Evolutionary conservation across 1,140 invertebrate species (phyloP), one percentile per base, ranked within the genome.

Genomic region (Drosophila azteca): DNA sequence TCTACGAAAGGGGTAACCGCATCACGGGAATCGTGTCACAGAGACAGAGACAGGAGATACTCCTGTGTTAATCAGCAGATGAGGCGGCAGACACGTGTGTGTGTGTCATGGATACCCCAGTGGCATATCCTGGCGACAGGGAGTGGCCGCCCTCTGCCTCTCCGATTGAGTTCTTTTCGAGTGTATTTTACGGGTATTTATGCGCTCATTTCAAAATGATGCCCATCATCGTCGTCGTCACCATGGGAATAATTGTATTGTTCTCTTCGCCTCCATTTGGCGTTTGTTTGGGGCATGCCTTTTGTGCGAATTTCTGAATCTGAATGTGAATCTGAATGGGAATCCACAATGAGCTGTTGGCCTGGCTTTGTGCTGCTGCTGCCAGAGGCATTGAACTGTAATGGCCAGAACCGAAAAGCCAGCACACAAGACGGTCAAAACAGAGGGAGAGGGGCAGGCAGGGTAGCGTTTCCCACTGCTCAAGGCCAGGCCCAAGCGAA

Each of bases 341-440:
- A 66, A 77, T 80, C 72, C 63, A 84, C 77, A 84, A 83, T 83
- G 74, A 82, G 78, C 54, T 52, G 45, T 39, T 24, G 54, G 41
- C 39, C 48, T 20, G 39, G 65, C 59, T 61, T 77, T 63, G 49
- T 48, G 53, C 48, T 54, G 69, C 58, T 68, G 9, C 41, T 43
- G 48, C 54, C 62, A 65, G 62, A 85, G 81, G 81, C 81, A 84
- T 84, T 84, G 81, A 84, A 85, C 81, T 81, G 81, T 85, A 77
- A 83, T 82, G 79, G 60, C 63, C 79, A 60, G 58, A 68, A 67
- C 55, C 43, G 45, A 74, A 54, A 51, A 64, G n/a, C 52, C 29
- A 57, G 35, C n/a, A 35, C 13, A 58, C 61, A 54, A 65, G 43
- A 24, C 26, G 20, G 26, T 13, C 45, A 29, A 51, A 41, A 29